Evolutionary conservation across 64 coral and sea anemone species (phyloP).

Genomic region (Orbicella faveolata): DNA sequence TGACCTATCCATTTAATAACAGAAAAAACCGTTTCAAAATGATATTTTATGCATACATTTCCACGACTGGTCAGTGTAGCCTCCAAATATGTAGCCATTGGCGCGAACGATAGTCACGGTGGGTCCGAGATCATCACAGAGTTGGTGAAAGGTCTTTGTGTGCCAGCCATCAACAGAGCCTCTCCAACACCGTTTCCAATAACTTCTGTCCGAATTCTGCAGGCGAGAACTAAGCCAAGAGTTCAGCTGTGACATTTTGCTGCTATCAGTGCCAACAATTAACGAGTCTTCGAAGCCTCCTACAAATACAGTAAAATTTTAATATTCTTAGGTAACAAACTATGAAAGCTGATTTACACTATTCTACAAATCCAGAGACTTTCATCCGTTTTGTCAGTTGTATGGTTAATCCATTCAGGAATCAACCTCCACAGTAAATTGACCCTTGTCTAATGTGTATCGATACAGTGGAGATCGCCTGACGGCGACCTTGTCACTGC

Average conservation of each 20-base stretch:
- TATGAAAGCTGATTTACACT: too few relatives aligned
- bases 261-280: background rate
- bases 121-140: constrained; percentile 21
- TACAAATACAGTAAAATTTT: background rate
- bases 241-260: background rate
- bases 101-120: constrained; percentile 46
- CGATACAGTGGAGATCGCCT: too few relatives aligned
- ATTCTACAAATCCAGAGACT: too few relatives aligned
- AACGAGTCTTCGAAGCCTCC: constrained; percentile 3
- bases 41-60: background rate
- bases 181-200: constrained; percentile 24
- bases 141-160: constrained; percentile 12
- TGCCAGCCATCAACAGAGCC: constrained; percentile 20
- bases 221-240: background rate
- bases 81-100: constrained; percentile 33
- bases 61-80: constrained; percentile 33
- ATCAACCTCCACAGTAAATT: too few relatives aligned
- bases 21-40: too few relatives aligned
- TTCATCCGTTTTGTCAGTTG: too few relatives aligned
- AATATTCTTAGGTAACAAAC: too few relatives aligned
- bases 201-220: background rate
- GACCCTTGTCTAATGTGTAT: too few relatives aligned
- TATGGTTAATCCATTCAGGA: too few relatives aligned
- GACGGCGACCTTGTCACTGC: too few relatives aligned
- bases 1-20: too few relatives aligned